These are phyloP conservation scores for Oryzaephilus surinamensis DNA, from an alignment of 1,140 invertebrate species.

Conservation along the genomic window DNA sequence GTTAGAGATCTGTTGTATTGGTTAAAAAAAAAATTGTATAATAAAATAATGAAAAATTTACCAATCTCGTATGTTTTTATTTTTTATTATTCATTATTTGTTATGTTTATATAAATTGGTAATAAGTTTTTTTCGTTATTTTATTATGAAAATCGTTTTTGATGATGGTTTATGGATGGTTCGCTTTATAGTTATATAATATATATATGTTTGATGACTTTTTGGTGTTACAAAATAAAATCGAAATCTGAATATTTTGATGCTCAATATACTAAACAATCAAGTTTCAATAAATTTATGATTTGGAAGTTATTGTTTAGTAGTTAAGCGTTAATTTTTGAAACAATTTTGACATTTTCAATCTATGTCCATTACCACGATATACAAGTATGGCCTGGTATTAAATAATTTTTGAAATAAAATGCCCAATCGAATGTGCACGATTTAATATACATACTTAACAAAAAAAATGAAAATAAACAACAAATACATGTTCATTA, in stretches of 20 bases:
- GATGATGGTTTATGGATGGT: slow-evolving; percentile 22
- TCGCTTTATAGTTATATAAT: slow-evolving; percentile 11
- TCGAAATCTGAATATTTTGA: slow-evolving; percentile 3
- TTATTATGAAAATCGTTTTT: slow-evolving; percentile 6
- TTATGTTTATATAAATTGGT: slow-evolving; percentile 1
- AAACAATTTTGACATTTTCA: slow-evolving; percentile 2
- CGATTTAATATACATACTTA: neutral
- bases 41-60: too few species aligned
- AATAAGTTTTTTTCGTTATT: slow-evolving; percentile 9
- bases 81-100: slow-evolving; percentile 5
- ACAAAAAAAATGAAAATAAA: neutral
- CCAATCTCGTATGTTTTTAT: too few species aligned
- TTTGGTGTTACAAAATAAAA: slow-evolving; percentile 4
- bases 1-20: slow-evolving; percentile 31
- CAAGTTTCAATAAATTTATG: neutral
- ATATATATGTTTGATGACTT: slow-evolving; percentile 4
- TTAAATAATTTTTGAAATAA: slow-evolving; percentile 7
- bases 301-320: neutral
- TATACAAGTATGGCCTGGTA: slow-evolving; percentile 5
- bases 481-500: too few species aligned
- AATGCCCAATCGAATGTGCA: neutral
- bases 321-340: neutral
- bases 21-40: slow-evolving; percentile 7
- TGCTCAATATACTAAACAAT: slow-evolving; percentile 5
- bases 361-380: slow-evolving; percentile 7